Evolutionary conservation across 2,888 invertebrate species (phyloP).

Genomic region (Caenorhabditis auriculariae): DNA sequence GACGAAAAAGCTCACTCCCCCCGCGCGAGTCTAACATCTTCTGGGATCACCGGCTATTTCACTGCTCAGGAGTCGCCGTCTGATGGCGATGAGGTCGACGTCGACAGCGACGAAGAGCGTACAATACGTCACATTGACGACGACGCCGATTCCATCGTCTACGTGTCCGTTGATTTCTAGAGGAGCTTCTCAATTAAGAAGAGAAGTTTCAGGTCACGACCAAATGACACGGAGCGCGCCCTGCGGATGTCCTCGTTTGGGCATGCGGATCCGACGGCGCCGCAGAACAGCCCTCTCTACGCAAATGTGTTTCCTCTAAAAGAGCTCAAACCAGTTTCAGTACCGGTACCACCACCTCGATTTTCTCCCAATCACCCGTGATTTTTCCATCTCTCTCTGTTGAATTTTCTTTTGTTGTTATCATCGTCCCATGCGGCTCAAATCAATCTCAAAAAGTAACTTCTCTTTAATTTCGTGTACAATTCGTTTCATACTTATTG

Average conservation of each 20-base stretch:
- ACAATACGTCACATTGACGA: conserved; percentile 5
- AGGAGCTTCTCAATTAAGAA: no score
- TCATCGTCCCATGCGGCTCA: no score
- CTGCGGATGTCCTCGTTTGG: conserved; percentile 24
- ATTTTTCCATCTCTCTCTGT: no score
- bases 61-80: conserved; percentile 34
- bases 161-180: no score
- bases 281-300: conserved; percentile 22
- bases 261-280: conserved; percentile 20
- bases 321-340: neutral
- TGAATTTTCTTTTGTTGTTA: no score
- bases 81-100: conserved; percentile 1
- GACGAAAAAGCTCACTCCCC: conserved; percentile 22
- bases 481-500: no score
- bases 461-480: no score
- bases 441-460: no score
- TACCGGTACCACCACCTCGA: conserved; percentile 23
- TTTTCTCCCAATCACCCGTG: neutral
- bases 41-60: conserved; percentile 36
- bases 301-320: no score
- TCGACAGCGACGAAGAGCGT: conserved; percentile 2
- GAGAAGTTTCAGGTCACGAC: no score
- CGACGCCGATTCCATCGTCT: conserved; percentile 11
- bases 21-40: conserved; percentile 28
- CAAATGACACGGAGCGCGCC: no score